Evolutionary conservation across 2,113 vertebrate species (phyloP).

Genomic region (Protobothrops flavoviridis): DNA sequence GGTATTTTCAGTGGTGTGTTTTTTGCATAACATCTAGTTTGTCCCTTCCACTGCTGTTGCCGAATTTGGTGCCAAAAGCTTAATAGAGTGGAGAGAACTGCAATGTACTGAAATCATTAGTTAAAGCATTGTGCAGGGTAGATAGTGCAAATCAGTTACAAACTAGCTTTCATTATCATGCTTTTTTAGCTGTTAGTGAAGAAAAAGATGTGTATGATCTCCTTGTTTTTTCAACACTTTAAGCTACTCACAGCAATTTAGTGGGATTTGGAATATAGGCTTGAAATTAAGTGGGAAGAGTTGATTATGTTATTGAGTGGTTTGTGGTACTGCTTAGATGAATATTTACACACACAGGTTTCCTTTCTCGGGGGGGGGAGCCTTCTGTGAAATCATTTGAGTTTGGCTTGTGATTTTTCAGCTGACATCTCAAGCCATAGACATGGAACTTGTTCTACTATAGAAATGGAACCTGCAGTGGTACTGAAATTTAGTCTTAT

Average conservation of each 20-base stretch:
- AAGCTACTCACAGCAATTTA: not conserved
- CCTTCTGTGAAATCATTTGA: not conserved
- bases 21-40: not conserved
- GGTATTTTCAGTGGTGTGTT: not conserved
- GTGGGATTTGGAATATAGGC: not conserved
- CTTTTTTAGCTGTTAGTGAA: not conserved
- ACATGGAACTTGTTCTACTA: not conserved
- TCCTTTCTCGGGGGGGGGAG: not conserved
- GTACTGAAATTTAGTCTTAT: not conserved
- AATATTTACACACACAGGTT: not conserved
- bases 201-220: not conserved
- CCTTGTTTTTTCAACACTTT: not conserved
- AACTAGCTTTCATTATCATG: not conserved
- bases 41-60: not conserved
- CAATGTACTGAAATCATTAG: not conserved
- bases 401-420: not conserved
- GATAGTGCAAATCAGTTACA: not conserved
- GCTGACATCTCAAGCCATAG: not conserved
- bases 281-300: not conserved
- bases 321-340: not conserved
- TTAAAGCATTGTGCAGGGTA: not conserved
- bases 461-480: constrained; percentile 6
- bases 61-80: not conserved
- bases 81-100: not conserved
- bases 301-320: not conserved